Evolutionary conservation across 2,113 vertebrate genomes (phyloP), one percentile per base, ranked within the genome.

Genomic region (Grallaria varia): DNA sequence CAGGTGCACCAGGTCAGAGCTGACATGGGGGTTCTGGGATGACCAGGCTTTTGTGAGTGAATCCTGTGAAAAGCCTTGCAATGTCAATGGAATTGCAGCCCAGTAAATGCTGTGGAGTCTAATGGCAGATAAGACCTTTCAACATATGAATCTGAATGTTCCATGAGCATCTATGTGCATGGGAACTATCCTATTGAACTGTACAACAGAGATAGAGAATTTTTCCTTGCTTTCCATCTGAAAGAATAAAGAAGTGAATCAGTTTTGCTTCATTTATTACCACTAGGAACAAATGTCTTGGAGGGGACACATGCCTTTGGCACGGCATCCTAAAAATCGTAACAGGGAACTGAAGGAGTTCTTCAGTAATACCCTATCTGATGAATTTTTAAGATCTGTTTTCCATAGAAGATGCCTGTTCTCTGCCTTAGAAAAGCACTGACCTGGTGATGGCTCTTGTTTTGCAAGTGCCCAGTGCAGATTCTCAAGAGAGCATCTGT

Each of bases 21-120:
- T 0, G 1, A 3, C 40, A 35, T 1, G 0, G 12, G 19, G 14
- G 6, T 33, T 68, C 24, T 28, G 23, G 64, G 24, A 80, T 56
- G 40, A 52, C n/a, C 58, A 30, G 49, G 17, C 37, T 4, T 49
- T 77, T 71, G 14, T 21, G 16, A 50, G 21, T 58, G 42, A 53
- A 22, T 74, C 10, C 24, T 39, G 8, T 3, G 21, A 67, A 78
- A 66, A 90, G 14, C 19, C 35, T 2, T 2, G 3, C 12, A 68
- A 25, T 12, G 15, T 31, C 85, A n/a, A 5, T 1, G 69, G 28
- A 31, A 25, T 58, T 27, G 33, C 21, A 72, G 44, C 20, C 18
- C 39, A 62, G 62, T 14, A 72, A 31, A n/a, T 58, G 55, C 25
- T 63, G 35, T 45, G 47, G 25, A 58, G 11, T n/a, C 7, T 59